Evolutionary conservation across 2,888 invertebrate species (phyloP).

Genomic region (Cheilosia variabilis): DNA sequence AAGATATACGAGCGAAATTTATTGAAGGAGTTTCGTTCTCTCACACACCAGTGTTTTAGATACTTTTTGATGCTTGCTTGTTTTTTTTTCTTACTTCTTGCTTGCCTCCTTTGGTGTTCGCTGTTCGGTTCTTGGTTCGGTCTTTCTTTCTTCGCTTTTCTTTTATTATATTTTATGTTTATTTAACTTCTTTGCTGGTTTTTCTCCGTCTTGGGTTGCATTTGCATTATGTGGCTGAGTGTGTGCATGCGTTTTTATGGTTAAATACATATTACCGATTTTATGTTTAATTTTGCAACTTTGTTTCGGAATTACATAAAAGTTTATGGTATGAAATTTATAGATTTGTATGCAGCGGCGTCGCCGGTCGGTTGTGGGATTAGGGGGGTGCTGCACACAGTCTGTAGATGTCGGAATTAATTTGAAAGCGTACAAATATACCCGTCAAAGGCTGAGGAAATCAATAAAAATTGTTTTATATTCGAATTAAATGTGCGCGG

Average conservation of each 20-base stretch:
- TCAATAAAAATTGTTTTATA: constrained; percentile 74
- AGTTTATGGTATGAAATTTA: constrained; percentile 74
- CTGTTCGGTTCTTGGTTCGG: too few relatives aligned
- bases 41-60: constrained; percentile 56
- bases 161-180: constrained; percentile 70
- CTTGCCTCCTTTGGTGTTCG: constrained; percentile 3
- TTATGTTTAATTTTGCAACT: constrained; percentile 75
- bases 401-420: constrained; percentile 57
- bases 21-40: constrained; percentile 76
- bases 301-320: constrained; percentile 73
- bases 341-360: constrained; percentile 66
- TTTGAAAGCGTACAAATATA: constrained; percentile 68
- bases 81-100: constrained; percentile 2
- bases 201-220: constrained; percentile 46
- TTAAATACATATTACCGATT: constrained; percentile 75
- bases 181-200: constrained; percentile 49
- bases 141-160: constrained; percentile 35
- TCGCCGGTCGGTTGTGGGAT: background rate
- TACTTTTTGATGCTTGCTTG: constrained; percentile 48
- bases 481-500: constrained; percentile 58
- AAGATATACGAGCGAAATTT: constrained; percentile 77
- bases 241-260: constrained; percentile 71
- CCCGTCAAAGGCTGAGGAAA: constrained; percentile 64
- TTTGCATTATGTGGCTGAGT: constrained; percentile 69
- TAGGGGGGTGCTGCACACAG: background rate